A percentile compares a stretch with the other conserved stretches of the same genome.
Conservation (phyloP, 2,113 vertebrate genomes). For the Callopanchax toddi region DNA sequence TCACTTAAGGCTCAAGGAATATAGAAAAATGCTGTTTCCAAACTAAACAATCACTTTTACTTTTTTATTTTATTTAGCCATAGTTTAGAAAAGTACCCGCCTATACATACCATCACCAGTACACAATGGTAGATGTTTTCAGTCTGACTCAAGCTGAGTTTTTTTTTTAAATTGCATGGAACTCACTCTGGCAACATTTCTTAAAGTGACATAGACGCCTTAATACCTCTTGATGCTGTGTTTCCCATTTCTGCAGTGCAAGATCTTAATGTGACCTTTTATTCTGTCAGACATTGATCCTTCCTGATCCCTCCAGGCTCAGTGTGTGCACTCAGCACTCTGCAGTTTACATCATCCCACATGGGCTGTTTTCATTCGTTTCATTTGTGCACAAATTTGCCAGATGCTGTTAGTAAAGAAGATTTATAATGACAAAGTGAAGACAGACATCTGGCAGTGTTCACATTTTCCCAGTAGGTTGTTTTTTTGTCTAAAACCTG, state of each 20-base stretch:
- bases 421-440: not conserved
- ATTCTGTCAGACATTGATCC: conserved; percentile 34
- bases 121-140: not conserved
- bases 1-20: too few relatives aligned
- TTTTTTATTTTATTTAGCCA: too few relatives aligned
- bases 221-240: not conserved
- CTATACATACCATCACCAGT: too few relatives aligned
- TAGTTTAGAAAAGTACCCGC: too few relatives aligned
- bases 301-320: conserved; percentile 22
- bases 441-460: conserved; percentile 11
- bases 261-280: conserved; percentile 26
- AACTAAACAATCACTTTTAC: too few relatives aligned
- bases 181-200: not conserved
- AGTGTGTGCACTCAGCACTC: conserved; percentile 8
- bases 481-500: not conserved
- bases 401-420: not conserved
- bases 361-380: not conserved
- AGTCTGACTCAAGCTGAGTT: not conserved
- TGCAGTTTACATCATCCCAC: not conserved
- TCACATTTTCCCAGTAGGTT: not conserved
- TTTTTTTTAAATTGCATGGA: not conserved
- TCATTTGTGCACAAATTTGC: not conserved
- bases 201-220: not conserved
- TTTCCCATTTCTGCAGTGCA: not conserved
- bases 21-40: too few relatives aligned